These are phyloP conservation scores for Peromyscus nudipes DNA, from an alignment of 2,797 vertebrate species.

Conservation along the genomic window DNA sequence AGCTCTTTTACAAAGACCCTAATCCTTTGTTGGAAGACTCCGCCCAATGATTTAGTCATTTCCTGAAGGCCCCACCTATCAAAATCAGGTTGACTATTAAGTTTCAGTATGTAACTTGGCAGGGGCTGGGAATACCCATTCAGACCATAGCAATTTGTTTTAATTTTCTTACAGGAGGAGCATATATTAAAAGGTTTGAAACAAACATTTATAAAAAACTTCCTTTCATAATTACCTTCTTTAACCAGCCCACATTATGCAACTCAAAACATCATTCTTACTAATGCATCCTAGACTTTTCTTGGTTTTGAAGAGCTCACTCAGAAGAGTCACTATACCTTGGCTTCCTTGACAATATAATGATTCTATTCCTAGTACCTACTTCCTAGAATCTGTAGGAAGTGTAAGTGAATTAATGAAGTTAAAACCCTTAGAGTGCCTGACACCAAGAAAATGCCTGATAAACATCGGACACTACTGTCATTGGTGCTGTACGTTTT, in stretches of 20 bases:
- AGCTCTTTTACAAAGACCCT: not conserved
- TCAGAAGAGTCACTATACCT: not conserved
- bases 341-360: not conserved
- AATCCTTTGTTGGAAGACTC: not conserved
- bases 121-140: not conserved
- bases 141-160: not conserved
- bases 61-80: not conserved
- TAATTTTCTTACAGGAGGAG: not conserved
- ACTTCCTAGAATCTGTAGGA: not conserved
- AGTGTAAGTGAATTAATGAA: not conserved
- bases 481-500: slow-evolving; percentile 41
- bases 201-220: not conserved
- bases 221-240: slow-evolving; percentile 11
- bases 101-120: not conserved
- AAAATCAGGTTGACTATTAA: not conserved
- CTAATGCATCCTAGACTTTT: not conserved
- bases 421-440: not conserved
- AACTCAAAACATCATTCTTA: not conserved
- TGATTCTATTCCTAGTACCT: not conserved
- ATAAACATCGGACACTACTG: slow-evolving; percentile 37
- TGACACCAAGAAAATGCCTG: slow-evolving; percentile 3
- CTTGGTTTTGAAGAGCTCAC: not conserved
- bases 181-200: slow-evolving; percentile 38
- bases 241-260: not conserved
- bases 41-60: not conserved